A percentile compares a stretch with the other conserved stretches of the same genome.
These are phyloP conservation scores for Hippocampus kuda DNA, from an alignment of 2,797 vertebrate species.

Conservation along the genomic window DNA sequence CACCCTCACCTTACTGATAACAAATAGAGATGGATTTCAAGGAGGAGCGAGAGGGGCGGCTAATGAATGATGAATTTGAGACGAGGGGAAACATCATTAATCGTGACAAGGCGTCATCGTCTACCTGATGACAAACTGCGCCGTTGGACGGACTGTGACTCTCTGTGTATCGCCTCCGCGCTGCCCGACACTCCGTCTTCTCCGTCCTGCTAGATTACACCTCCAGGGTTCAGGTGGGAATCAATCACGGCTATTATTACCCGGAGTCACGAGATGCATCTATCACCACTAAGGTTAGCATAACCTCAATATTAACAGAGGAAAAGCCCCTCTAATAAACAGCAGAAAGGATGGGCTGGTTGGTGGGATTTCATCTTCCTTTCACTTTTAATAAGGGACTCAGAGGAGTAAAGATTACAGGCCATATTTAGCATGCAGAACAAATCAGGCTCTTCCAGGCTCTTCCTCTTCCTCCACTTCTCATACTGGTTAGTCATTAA, in stretches of 20 bases:
- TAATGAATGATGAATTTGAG: slow-evolving; percentile 75
- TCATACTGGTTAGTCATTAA: slow-evolving; percentile 74
- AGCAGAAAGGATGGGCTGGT: slow-evolving; percentile 65
- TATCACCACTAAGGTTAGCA: slow-evolving; percentile 71
- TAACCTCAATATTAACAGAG: slow-evolving; percentile 78
- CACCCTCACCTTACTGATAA: slow-evolving; percentile 56
- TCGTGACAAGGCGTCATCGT: slow-evolving; percentile 65
- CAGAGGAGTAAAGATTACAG: slow-evolving; percentile 68
- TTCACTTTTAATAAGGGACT: slow-evolving; percentile 69
- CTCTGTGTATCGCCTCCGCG: slow-evolving; percentile 66
- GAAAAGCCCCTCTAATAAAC: slow-evolving; percentile 68
- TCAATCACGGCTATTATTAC: slow-evolving; percentile 67
- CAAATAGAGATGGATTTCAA: slow-evolving; percentile 60
- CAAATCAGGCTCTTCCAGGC: slow-evolving; percentile 72
- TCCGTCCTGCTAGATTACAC: slow-evolving; percentile 73
- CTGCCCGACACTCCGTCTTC: slow-evolving; percentile 72
- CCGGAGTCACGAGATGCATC: slow-evolving; percentile 68
- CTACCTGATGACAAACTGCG: slow-evolving; percentile 68
- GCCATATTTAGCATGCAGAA: slow-evolving; percentile 81
- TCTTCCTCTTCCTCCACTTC: slow-evolving; percentile 62
- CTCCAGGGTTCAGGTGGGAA: slow-evolving; percentile 68
- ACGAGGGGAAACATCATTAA: slow-evolving; percentile 64
- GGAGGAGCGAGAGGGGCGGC: slow-evolving; percentile 48
- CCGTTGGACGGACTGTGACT: slow-evolving; percentile 61
- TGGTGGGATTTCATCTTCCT: slow-evolving; percentile 66